phyloP scores from a whole-genome alignment of 2,797 vertebrate species.

The Nothura maculosa region DNA sequence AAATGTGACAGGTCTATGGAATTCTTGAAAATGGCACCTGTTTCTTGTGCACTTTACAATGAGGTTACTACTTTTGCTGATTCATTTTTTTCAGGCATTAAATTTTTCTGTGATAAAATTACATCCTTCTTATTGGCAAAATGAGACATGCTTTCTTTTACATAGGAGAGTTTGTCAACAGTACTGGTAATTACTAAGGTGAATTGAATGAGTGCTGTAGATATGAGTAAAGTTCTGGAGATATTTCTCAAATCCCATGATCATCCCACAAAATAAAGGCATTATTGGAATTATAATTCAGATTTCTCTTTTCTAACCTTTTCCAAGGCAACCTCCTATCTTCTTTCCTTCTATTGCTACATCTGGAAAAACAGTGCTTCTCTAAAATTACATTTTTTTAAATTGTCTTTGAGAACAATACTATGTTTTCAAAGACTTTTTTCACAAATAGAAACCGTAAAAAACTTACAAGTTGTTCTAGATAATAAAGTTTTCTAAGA shows the following conservation, averaged over 20 bases:
- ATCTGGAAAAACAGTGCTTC: neutral
- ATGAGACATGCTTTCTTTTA: neutral
- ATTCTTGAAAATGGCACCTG: neutral
- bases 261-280: neutral
- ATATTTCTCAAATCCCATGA: neutral
- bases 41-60: neutral
- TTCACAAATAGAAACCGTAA: neutral
- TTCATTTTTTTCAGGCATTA: neutral
- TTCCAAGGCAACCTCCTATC: neutral
- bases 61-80: fast-evolving
- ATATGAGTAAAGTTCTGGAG: neutral
- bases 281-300: neutral
- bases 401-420: neutral
- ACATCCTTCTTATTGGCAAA: neutral
- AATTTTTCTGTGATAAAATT: neutral
- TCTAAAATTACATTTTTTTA: neutral
- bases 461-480: slow-evolving; percentile 17
- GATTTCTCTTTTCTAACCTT: neutral
- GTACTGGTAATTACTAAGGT: neutral
- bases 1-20: neutral
- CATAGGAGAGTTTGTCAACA: neutral
- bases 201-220: neutral
- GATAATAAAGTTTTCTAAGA: slow-evolving; percentile 18
- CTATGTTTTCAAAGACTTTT: neutral
- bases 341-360: neutral